Percentiles rank a stretch among this genome's conserved stretches.
Evolutionary conservation across 2,888 invertebrate species (phyloP).

Genomic region (Cryptocephalus moraei): DNA sequence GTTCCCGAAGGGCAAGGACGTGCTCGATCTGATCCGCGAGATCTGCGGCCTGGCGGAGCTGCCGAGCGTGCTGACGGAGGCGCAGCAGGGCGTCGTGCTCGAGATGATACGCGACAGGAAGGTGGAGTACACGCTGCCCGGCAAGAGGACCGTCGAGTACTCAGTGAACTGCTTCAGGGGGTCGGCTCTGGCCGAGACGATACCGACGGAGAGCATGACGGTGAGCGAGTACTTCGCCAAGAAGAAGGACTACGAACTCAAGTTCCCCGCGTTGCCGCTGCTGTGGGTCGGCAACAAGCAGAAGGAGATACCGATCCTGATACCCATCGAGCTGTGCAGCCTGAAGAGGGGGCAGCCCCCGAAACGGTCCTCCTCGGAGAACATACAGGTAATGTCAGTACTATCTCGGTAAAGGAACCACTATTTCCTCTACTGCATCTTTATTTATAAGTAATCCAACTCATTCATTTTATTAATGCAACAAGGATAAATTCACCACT

Average conservation of each 20-base stretch:
- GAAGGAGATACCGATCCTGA: constrained; percentile 68
- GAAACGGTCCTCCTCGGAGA: neutral
- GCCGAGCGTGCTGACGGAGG: neutral
- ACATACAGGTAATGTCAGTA: no score
- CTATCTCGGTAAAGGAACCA: no score
- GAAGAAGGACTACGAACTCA: constrained; percentile 34
- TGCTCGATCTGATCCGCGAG: neutral
- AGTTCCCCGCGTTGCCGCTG: constrained; percentile 65
- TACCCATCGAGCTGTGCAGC: constrained; percentile 36
- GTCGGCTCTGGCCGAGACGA: neutral
- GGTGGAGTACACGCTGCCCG: neutral
- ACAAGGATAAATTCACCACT: no score
- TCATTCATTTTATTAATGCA: no score
- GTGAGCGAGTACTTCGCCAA: constrained; percentile 40
- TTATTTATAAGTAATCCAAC: no score
- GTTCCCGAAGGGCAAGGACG: neutral
- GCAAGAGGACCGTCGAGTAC: neutral
- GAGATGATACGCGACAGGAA: neutral
- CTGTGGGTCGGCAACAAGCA: constrained; percentile 54
- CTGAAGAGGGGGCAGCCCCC: neutral
- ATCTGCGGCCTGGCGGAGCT: neutral
- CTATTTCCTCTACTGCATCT: no score
- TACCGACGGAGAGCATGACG: constrained; percentile 23
- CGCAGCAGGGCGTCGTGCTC: neutral
- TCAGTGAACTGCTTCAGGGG: neutral